These are phyloP conservation scores for Elysia crispata DNA, from an alignment of 2,888 invertebrate genomes.

Conservation along the genomic window DNA sequence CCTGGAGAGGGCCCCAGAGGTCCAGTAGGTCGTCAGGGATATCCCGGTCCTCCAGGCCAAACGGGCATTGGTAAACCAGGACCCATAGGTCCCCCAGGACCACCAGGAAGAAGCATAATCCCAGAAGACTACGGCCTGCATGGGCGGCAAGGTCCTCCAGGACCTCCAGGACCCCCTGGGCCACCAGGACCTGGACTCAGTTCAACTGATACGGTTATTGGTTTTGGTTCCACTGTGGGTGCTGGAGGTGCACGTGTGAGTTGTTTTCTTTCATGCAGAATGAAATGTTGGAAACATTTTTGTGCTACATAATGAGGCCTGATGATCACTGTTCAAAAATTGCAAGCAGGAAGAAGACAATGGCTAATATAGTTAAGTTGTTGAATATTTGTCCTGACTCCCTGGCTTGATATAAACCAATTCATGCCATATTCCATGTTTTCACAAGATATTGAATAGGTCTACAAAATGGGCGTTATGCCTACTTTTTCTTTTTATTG, in stretches of 20 bases:
- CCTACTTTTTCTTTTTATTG: no score
- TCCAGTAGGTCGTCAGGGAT: conserved; percentile 57
- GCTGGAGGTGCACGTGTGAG: conserved; percentile 43
- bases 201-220: conserved; percentile 30
- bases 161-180: conserved; percentile 65
- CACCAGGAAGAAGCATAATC: conserved; percentile 55
- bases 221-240: conserved; percentile 42
- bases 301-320: no score
- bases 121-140: conserved; percentile 35
- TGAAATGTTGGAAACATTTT: no score
- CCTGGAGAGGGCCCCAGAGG: conserved; percentile 51
- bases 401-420: no score
- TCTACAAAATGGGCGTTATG: no score
- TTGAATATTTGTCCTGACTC: no score
- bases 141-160: conserved; percentile 62
- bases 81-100: conserved; percentile 55
- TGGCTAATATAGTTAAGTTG: no score
- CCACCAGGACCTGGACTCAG: conserved; percentile 34
- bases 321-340: no score
- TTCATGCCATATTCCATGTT: no score
- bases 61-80: conserved; percentile 47
- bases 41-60: conserved; percentile 50
- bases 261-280: no score
- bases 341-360: no score
- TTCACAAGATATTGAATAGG: no score